Conservation (phyloP, 2,797 vertebrate genomes). For the Pseudochaenichthys georgianus region DNA sequence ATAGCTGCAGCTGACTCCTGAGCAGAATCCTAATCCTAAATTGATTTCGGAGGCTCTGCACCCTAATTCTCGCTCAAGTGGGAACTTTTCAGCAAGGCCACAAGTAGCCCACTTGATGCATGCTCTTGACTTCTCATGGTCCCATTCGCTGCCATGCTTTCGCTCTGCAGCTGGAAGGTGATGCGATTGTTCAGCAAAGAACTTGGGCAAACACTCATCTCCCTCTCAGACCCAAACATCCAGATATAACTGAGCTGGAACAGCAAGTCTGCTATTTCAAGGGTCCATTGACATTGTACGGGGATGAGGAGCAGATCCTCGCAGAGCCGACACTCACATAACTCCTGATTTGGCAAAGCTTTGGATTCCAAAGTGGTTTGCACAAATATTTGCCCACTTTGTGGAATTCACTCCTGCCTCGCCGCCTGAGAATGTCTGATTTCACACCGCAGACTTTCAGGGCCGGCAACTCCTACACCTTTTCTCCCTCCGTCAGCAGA, state of each 20-base stretch:
- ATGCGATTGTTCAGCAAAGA: constrained; percentile 44
- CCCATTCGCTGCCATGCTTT: constrained; percentile 36
- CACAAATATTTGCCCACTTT: constrained; percentile 77
- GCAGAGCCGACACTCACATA: constrained; percentile 43
- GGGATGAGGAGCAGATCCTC: constrained; percentile 33
- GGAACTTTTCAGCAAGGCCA: constrained; percentile 42
- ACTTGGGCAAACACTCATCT: constrained; percentile 47
- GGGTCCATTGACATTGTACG: constrained; percentile 48
- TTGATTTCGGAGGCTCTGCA: constrained; percentile 34
- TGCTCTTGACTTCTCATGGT: constrained; percentile 68
- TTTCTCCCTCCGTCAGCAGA: constrained; percentile 56
- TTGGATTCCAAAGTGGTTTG: constrained; percentile 60
- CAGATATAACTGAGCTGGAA: constrained; percentile 51
- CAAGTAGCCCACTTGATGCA: constrained; percentile 52
- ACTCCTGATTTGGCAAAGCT: constrained; percentile 59
- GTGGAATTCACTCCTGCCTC: constrained; percentile 68
- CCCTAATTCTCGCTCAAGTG: constrained; percentile 37
- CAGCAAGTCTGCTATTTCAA: constrained; percentile 55
- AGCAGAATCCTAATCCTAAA: constrained; percentile 26
- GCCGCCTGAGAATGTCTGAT: constrained; percentile 61
- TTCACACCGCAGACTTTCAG: constrained; percentile 65
- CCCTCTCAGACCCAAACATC: constrained; percentile 42
- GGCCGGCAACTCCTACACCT: constrained; percentile 55
- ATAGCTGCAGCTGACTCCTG: constrained; percentile 7
- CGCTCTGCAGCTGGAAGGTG: constrained; percentile 28